Evolutionary conservation across 2,113 vertebrate genomes (phyloP).

Genomic region (Oreochromis tanganicae): DNA sequence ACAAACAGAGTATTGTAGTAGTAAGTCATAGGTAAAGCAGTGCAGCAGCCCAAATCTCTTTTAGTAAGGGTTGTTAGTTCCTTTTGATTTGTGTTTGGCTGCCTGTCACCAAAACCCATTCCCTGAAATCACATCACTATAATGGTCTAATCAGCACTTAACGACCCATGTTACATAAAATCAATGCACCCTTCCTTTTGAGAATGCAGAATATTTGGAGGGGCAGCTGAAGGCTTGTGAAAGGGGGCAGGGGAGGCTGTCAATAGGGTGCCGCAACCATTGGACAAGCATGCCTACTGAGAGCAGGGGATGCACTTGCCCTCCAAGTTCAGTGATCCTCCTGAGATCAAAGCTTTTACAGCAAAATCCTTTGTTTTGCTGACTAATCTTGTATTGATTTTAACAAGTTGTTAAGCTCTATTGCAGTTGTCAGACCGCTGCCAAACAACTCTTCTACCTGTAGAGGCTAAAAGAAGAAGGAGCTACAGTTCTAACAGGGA

Average conservation of each 20-base stretch:
- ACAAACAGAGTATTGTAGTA: not conserved
- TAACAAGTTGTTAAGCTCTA: constrained; percentile 59
- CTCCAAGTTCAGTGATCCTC: constrained; percentile 44
- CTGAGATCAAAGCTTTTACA: constrained; percentile 63
- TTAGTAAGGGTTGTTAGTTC: constrained; percentile 53
- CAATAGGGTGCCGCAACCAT: constrained; percentile 10
- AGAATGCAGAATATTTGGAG: constrained; percentile 64
- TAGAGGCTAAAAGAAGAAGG: constrained; percentile 4
- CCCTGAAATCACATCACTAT: constrained; percentile 68
- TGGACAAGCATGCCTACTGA: constrained; percentile 8
- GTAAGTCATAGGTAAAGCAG: constrained; percentile 28
- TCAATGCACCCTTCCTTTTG: constrained; percentile 60
- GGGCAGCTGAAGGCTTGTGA: constrained; percentile 47
- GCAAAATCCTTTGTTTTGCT: constrained; percentile 72
- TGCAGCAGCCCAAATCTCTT: constrained; percentile 48
- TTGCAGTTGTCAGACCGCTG: constrained; percentile 54
- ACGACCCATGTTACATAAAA: constrained; percentile 72
- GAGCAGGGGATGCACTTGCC: constrained; percentile 33
- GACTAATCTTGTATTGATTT: constrained; percentile 74
- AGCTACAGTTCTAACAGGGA: not conserved
- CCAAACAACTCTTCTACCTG: constrained; percentile 35
- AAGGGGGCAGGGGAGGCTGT: constrained; percentile 22
- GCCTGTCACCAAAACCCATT: constrained; percentile 62
- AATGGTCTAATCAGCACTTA: constrained; percentile 74
- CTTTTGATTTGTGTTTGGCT: constrained; percentile 57